Conservation (phyloP, 2,797 vertebrate genomes). For the Coracias cyanogaster region DNA sequence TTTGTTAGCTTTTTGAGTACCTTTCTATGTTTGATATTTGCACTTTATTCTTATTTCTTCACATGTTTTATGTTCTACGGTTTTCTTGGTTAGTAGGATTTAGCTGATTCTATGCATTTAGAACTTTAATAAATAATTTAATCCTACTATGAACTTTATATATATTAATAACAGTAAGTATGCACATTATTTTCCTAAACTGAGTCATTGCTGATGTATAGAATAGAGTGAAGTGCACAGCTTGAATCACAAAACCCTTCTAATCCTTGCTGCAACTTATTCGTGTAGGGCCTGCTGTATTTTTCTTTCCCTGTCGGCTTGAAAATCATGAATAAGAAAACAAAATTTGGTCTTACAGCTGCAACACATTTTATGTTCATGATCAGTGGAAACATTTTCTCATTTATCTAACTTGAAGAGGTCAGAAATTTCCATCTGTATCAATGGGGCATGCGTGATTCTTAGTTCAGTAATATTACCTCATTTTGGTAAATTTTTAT, state of each 20-base stretch:
- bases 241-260: neutral
- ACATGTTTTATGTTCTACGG: neutral
- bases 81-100: neutral
- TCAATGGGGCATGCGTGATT: fast-evolving
- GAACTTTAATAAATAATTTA: slow-evolving; percentile 15
- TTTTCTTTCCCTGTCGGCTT: neutral
- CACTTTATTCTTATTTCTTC: neutral
- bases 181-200: neutral
- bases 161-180: neutral
- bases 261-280: neutral
- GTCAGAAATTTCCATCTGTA: neutral
- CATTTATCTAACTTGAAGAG: neutral
- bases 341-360: neutral
- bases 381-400: neutral
- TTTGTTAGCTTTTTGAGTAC: neutral
- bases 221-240: neutral
- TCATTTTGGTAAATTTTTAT: neutral
- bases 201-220: neutral
- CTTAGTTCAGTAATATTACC: neutral
- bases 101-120: neutral
- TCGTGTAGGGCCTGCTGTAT: neutral
- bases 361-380: neutral
- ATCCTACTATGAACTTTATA: neutral
- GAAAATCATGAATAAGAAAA: neutral
- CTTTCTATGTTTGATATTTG: neutral